Conservation (phyloP, 1,140 invertebrate species). For the Berghia stephanieae region DNA sequence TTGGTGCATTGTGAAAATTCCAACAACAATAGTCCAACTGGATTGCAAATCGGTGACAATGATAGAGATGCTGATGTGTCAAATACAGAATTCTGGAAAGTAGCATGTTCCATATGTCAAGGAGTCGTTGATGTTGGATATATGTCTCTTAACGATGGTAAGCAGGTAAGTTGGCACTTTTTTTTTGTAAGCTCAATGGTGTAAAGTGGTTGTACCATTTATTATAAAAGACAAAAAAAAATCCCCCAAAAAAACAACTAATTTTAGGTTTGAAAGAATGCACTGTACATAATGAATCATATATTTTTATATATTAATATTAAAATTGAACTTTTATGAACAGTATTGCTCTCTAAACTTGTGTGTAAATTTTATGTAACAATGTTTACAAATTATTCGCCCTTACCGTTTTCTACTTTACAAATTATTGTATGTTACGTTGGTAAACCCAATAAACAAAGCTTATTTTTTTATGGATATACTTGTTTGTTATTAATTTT, state of each 20-base stretch:
- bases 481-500: too few relatives aligned
- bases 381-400: too few relatives aligned
- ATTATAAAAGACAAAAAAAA: neutral
- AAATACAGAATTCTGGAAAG: constrained; percentile 29
- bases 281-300: neutral
- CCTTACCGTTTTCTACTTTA: too few relatives aligned
- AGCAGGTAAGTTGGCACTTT: neutral
- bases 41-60: neutral
- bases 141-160: constrained; percentile 1
- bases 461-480: too few relatives aligned
- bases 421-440: too few relatives aligned
- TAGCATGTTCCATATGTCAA: constrained; percentile 46
- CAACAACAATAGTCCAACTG: neutral
- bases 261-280: neutral
- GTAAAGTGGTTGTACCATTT: neutral
- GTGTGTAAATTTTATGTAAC: too few relatives aligned
- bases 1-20: constrained; percentile 26
- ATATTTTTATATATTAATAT: neutral
- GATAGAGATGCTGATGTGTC: neutral
- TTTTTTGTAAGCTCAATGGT: neutral
- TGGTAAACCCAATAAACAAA: too few relatives aligned
- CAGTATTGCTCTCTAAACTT: too few relatives aligned
- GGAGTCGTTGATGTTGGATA: constrained; percentile 48
- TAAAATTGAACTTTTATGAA: too few relatives aligned
- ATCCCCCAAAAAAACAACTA: neutral